Conservation (phyloP, 2,797 vertebrate genomes). For the Centropyge bicolor region DNA sequence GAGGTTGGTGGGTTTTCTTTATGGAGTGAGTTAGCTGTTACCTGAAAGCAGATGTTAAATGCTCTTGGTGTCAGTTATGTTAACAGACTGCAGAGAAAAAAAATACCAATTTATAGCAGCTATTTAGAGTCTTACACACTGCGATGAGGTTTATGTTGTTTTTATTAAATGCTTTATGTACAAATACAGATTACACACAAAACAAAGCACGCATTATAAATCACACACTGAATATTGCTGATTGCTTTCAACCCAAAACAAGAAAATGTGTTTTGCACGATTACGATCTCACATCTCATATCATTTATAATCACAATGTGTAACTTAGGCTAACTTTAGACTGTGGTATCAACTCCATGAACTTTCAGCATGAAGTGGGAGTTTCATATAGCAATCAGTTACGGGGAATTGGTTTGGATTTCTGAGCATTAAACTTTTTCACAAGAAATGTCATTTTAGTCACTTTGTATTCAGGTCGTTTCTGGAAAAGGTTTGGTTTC, state of each 20-base stretch:
- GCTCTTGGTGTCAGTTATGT: conserved; percentile 91
- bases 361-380: conserved; percentile 86
- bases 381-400: conserved; percentile 83
- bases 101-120: conserved; percentile 88
- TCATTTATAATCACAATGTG: conserved; percentile 90
- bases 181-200: conserved; percentile 99
- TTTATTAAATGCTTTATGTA: conserved; percentile 93
- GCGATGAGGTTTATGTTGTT: conserved; percentile 95
- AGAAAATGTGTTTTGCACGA: conserved; percentile 91
- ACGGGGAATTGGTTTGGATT: conserved; percentile 78
- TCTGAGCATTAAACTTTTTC: conserved; percentile 60
- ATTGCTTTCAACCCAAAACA: conserved; percentile 90
- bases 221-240: conserved; percentile 92
- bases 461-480: conserved; percentile 40
- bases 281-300: conserved; percentile 91
- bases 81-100: conserved; percentile 93
- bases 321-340: conserved; percentile 86
- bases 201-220: conserved; percentile 94
- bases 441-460: conserved; percentile 26
- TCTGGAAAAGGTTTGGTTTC: conserved; percentile 47
- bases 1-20: conserved; percentile 88
- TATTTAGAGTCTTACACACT: conserved; percentile 99
- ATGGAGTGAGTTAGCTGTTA: conserved; percentile 91
- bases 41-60: conserved; percentile 87
- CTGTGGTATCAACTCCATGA: conserved; percentile 78